Conservation (phyloP, 2,888 invertebrate species). For the Ischnura elegans region DNA sequence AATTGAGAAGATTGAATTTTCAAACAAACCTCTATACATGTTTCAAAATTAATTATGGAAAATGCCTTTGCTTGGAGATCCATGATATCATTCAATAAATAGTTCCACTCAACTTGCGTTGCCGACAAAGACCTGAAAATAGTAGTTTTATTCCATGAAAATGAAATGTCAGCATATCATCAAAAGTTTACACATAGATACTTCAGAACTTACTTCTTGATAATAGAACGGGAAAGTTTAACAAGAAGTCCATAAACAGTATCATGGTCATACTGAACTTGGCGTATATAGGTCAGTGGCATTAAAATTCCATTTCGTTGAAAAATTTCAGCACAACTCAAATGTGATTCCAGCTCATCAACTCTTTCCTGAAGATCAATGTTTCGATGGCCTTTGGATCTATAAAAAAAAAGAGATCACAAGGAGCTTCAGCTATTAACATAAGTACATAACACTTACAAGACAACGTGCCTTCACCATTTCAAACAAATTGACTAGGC, state of each 20-base stretch:
- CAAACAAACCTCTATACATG: conserved; percentile 78
- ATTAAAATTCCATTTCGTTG: conserved; percentile 79
- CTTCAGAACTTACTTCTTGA: conserved; percentile 70
- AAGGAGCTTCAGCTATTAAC: neutral
- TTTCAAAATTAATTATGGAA: conserved; percentile 79
- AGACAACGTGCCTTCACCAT: too few relatives aligned
- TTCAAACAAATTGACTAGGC: too few relatives aligned
- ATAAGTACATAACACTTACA: too few relatives aligned
- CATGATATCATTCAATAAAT: conserved; percentile 84
- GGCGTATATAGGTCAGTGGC: conserved; percentile 78
- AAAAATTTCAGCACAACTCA: conserved; percentile 80
- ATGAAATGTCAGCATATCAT: neutral
- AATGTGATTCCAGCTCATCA: conserved; percentile 79
- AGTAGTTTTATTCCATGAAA: neutral
- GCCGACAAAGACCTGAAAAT: conserved; percentile 76
- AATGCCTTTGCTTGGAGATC: conserved; percentile 83
- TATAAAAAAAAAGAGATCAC: conserved; percentile 62
- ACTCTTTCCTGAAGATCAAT: conserved; percentile 77
- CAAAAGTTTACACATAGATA: conserved; percentile 73
- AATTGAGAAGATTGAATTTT: too few relatives aligned
- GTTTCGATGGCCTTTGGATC: conserved; percentile 70
- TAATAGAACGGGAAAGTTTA: conserved; percentile 70
- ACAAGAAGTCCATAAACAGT: conserved; percentile 72
- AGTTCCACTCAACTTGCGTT: conserved; percentile 82
- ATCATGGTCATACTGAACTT: conserved; percentile 76